Conservation (phyloP, 2,113 vertebrate genomes). For the Sorex araneus region DNA sequence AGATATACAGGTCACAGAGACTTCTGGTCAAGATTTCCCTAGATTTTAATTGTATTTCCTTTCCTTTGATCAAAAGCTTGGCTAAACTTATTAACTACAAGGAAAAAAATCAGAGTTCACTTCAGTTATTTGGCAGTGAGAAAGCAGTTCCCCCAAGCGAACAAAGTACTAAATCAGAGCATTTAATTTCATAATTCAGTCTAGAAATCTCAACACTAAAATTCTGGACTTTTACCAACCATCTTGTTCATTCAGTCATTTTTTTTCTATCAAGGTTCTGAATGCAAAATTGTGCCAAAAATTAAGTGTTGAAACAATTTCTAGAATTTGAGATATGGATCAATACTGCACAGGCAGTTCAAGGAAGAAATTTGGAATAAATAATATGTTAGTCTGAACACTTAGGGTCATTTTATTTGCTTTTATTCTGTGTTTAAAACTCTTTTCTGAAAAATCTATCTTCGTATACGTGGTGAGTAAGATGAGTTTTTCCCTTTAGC, state of each 20-base stretch:
- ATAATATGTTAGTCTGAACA: neutral
- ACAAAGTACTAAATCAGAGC: slow-evolving; percentile 70
- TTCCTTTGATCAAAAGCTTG: slow-evolving; percentile 77
- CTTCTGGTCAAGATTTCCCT: slow-evolving; percentile 65
- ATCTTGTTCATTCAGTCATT: slow-evolving; percentile 58
- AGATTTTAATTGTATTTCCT: slow-evolving; percentile 63
- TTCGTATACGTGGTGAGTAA: neutral
- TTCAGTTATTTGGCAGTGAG: slow-evolving; percentile 68
- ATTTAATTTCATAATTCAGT: slow-evolving; percentile 75
- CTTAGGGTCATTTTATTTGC: neutral
- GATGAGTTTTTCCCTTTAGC: neutral
- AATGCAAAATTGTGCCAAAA: slow-evolving; percentile 56
- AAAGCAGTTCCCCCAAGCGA: slow-evolving; percentile 55
- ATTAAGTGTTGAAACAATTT: slow-evolving; percentile 58
- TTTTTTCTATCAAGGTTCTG: slow-evolving; percentile 69
- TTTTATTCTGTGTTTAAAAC: neutral
- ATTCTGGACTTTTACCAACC: slow-evolving; percentile 73
- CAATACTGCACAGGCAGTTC: neutral
- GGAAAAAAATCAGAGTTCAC: slow-evolving; percentile 70
- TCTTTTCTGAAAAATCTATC: neutral
- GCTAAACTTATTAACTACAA: slow-evolving; percentile 72
- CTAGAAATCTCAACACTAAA: slow-evolving; percentile 77
- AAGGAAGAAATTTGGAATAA: slow-evolving; percentile 37
- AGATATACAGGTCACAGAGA: slow-evolving; percentile 20
- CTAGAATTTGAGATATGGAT: slow-evolving; percentile 28